Percentiles rank a stretch among this genome's conserved stretches.
Conservation (phyloP, 2,888 invertebrate species). For the Drosophila vallismaia region DNA sequence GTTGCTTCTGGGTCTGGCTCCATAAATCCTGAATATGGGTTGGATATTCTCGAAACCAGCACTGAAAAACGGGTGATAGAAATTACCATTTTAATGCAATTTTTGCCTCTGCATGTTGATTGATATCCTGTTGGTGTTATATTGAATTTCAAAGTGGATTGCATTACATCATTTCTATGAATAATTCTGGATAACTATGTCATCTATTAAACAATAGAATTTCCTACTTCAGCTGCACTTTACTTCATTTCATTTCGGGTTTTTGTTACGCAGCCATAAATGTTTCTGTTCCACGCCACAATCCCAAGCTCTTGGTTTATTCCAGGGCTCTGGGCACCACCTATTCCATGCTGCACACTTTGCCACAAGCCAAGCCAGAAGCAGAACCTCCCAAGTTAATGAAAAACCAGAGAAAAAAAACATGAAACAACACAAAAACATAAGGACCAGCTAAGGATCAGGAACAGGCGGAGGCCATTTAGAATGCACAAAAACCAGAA, state of each 20-base stretch:
- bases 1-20: constrained; percentile 10
- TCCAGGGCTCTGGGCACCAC: constrained; percentile 18
- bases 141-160: constrained; percentile 17
- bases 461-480: constrained; percentile 16
- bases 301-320: constrained; percentile 18
- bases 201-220: neutral
- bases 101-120: constrained; percentile 25
- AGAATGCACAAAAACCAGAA: constrained; percentile 26
- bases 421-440: constrained; percentile 9
- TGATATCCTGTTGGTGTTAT: constrained; percentile 28
- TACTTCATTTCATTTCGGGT: neutral
- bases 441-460: neutral
- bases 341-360: constrained; percentile 26
- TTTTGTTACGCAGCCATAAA: constrained; percentile 20
- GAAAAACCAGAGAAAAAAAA: constrained; percentile 39
- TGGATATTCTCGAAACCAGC: constrained; percentile 14
- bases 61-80: constrained; percentile 3
- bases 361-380: constrained; percentile 28
- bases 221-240: neutral
- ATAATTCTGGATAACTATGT: constrained; percentile 5
- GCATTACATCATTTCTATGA: constrained; percentile 16
- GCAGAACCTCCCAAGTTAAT: constrained; percentile 36
- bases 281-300: constrained; percentile 15
- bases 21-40: constrained; percentile 24
- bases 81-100: constrained; percentile 38